Conservation (phyloP, 2,113 vertebrate genomes). For the Callopanchax toddi region DNA sequence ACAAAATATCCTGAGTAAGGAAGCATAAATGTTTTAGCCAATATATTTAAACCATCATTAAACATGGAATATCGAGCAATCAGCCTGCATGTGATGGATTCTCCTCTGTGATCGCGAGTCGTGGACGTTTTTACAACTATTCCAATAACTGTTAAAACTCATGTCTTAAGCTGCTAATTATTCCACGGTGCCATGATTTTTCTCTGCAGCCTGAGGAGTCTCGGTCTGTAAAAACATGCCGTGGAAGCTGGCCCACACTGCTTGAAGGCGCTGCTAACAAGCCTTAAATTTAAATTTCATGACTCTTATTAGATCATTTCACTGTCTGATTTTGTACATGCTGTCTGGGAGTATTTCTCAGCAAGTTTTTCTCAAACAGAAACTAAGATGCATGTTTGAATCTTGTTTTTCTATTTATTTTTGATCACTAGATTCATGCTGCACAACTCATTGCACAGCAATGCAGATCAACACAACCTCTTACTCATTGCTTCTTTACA, state of each 20-base stretch:
- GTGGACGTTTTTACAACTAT: conserved; percentile 25
- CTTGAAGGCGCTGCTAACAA: conserved; percentile 21
- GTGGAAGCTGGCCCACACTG: neutral
- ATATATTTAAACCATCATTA: too few relatives aligned
- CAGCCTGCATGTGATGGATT: conserved; percentile 5
- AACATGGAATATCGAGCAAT: too few relatives aligned
- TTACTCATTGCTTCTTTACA: conserved; percentile 1
- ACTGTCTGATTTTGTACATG: conserved; percentile 4
- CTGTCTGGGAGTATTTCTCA: neutral
- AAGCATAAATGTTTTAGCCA: too few relatives aligned
- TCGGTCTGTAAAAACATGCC: neutral
- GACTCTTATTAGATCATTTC: neutral
- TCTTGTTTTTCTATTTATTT: too few relatives aligned
- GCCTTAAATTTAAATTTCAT: conserved; percentile 13
- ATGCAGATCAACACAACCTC: conserved; percentile 1
- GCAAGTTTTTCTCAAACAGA: neutral
- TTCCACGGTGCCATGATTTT: conserved; percentile 20
- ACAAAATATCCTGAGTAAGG: neutral
- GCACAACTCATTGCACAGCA: conserved; percentile 47
- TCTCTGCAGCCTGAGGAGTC: conserved; percentile 23
- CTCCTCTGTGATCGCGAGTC: conserved; percentile 13
- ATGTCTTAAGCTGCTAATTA: conserved; percentile 9
- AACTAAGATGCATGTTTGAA: neutral
- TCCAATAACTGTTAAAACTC: conserved; percentile 23
- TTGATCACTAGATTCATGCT: neutral